A percentile compares a stretch with the other conserved stretches of the same genome.
Conservation (phyloP, 2,797 vertebrate species). For the Threskiornis aethiopicus region DNA sequence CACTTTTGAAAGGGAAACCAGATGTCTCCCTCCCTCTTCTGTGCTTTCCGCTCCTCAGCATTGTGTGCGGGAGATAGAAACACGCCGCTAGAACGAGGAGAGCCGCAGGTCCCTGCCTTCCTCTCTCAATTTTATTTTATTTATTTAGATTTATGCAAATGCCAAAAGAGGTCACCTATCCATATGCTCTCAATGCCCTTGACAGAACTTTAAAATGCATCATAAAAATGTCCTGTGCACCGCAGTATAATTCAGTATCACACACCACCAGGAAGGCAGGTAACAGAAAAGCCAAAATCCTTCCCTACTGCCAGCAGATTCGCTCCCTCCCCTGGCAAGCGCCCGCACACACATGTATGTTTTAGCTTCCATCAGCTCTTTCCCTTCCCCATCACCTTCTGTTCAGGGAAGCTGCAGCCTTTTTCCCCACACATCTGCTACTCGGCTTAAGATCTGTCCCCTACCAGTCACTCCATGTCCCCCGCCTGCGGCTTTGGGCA, state of each 20-base stretch:
- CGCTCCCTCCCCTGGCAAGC: not conserved
- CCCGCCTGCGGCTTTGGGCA: not conserved
- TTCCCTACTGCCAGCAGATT: not conserved
- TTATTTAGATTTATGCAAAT: constrained; percentile 66
- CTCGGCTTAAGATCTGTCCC: not conserved
- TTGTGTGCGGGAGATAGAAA: not conserved
- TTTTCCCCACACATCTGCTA: not conserved
- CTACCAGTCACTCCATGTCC: not conserved
- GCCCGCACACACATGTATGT: not conserved
- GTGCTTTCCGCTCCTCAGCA: constrained; percentile 8
- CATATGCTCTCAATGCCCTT: constrained; percentile 28
- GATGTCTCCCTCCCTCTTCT: constrained; percentile 39
- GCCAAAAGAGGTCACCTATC: constrained; percentile 20
- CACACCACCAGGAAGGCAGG: not conserved
- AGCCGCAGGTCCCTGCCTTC: constrained; percentile 16
- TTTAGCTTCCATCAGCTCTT: not conserved
- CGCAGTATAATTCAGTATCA: not conserved
- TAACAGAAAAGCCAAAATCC: not conserved
- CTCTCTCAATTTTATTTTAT: not conserved
- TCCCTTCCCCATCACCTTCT: not conserved
- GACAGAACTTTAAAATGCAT: constrained; percentile 33
- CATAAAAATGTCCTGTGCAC: not conserved
- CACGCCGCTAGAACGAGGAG: not conserved
- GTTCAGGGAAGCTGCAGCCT: not conserved
- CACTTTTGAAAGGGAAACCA: constrained; percentile 60